A percentile compares a stretch with the other conserved stretches of the same genome.
Conservation (phyloP, 2,113 vertebrate genomes). For the Pogonocichla stellata region DNA sequence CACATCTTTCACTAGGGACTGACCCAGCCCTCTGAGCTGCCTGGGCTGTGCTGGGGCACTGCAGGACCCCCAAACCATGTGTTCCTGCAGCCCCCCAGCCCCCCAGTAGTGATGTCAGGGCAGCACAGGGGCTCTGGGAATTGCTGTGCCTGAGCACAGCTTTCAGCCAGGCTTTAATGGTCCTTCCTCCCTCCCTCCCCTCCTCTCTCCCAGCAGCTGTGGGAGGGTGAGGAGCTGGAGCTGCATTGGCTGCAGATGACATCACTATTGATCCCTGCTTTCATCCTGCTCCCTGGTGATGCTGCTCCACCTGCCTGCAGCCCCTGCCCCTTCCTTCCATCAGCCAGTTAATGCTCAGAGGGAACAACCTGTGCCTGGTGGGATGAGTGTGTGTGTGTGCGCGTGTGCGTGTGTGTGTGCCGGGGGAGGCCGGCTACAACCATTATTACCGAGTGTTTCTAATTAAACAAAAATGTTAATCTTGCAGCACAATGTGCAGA, state of each 20-base stretch:
- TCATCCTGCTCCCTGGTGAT: background rate
- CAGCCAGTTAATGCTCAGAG: background rate
- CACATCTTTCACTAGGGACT: background rate
- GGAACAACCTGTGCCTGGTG: background rate
- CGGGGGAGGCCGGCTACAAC: slow-evolving; percentile 13
- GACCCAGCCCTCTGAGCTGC: background rate
- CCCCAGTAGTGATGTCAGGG: background rate
- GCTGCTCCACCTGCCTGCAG: slow-evolving; percentile 17
- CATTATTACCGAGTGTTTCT: slow-evolving; percentile 23
- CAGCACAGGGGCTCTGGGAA: background rate
- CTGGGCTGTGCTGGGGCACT: background rate
- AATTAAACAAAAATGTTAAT: slow-evolving; percentile 77
- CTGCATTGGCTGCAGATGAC: slow-evolving; percentile 55
- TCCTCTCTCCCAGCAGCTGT: background rate
- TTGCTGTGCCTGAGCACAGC: background rate
- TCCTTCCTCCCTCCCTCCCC: background rate
- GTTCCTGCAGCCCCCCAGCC: background rate
- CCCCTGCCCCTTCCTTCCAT: background rate
- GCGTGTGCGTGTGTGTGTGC: background rate
- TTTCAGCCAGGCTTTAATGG: background rate
- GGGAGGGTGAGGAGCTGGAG: background rate
- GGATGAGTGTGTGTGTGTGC: background rate
- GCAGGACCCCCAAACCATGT: background rate
- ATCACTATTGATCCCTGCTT: background rate
- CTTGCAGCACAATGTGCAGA: slow-evolving; percentile 58